These are phyloP conservation scores for Sturmia bella DNA, from an alignment of 2,888 invertebrate species.

Conservation along the genomic window DNA sequence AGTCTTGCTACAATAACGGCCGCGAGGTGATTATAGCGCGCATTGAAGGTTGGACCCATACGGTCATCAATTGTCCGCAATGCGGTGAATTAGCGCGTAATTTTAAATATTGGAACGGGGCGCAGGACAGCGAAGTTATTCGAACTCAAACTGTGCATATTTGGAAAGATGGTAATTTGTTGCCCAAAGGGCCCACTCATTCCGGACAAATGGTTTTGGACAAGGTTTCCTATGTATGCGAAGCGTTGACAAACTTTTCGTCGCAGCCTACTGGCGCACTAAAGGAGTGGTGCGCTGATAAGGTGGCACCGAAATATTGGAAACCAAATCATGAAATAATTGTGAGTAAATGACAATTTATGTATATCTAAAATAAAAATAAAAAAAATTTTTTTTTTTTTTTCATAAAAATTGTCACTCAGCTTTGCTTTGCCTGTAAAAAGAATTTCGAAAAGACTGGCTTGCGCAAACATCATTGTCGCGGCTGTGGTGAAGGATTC, in stretches of 20 bases:
- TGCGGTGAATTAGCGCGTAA: slow-evolving; percentile 85
- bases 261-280: slow-evolving; percentile 88
- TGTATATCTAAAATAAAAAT: no score
- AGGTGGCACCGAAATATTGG: slow-evolving; percentile 90
- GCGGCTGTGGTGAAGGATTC: slow-evolving; percentile 90
- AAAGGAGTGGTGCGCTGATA: slow-evolving; percentile 88
- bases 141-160: slow-evolving; percentile 86
- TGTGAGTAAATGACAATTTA: slow-evolving; percentile 82
- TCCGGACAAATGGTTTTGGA: slow-evolving; percentile 86
- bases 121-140: slow-evolving; percentile 85
- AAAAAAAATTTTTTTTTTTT: background rate
- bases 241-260: slow-evolving; percentile 85
- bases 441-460: slow-evolving; percentile 83
- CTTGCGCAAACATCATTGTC: slow-evolving; percentile 88
- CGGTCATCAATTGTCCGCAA: slow-evolving; percentile 88
- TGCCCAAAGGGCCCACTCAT: slow-evolving; percentile 82
- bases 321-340: slow-evolving; percentile 88
- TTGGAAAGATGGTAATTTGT: slow-evolving; percentile 85
- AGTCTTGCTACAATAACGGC: slow-evolving; percentile 85
- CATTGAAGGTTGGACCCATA: slow-evolving; percentile 85
- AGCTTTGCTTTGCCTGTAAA: slow-evolving; percentile 87
- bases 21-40: slow-evolving; percentile 78
- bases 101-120: slow-evolving; percentile 91
- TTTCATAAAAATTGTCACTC: slow-evolving; percentile 74
- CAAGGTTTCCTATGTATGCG: slow-evolving; percentile 85